Base-by-base conservation (phyloP, 1,140 invertebrate species). In the Drosophila lowei region DNA sequence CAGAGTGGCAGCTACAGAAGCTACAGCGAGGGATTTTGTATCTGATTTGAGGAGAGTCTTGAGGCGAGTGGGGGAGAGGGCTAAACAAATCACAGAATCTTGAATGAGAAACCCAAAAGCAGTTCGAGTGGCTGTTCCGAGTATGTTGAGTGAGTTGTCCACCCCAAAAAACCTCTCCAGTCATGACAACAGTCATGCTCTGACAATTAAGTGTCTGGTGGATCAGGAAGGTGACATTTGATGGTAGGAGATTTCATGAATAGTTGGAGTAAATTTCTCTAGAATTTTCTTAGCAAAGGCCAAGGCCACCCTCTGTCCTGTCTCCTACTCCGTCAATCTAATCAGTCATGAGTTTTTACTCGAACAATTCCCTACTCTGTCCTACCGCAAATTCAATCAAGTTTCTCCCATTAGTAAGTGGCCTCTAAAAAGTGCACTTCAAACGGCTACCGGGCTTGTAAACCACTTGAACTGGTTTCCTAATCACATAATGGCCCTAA, bases 131-230 rank as follows among this genome's bases (percentile, higher is more conserved):
- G 8, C 8, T 30, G 7, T 8, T 2, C 8, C 2, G 8, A 30
- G 63, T 68, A 52, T 43, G 50, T 48, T 68, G 57, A 68, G 64
- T 68, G 34, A 68, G 64, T 49, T 68, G 63, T 66, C 63, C 57
- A 18, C 13, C 2, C 28, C 8, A 25, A 21, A 30, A 6, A 28
- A 9, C 30, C 8, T 1, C 34, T 38, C 9, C 34, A 38, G 3
- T 49, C 34, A 18, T 68, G 66, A 66, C 78, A 81, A 83, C n/a
- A n/a, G n/a, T n/a, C 50, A 41, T n/a, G 43, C 28, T 25, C 64
- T 57, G 46, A 77, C 78, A 81, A 83, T 83, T 83, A 81, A 81
- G 55, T 58, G 57, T 48, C 47, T 56, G 49, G 43, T 9, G 28
- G 57, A 13, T 46, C 48, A 47, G 30, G 13, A 16, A 47, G 72